Base-by-base conservation (phyloP, 2,888 invertebrate genomes). In the Nineta flava region DNA sequence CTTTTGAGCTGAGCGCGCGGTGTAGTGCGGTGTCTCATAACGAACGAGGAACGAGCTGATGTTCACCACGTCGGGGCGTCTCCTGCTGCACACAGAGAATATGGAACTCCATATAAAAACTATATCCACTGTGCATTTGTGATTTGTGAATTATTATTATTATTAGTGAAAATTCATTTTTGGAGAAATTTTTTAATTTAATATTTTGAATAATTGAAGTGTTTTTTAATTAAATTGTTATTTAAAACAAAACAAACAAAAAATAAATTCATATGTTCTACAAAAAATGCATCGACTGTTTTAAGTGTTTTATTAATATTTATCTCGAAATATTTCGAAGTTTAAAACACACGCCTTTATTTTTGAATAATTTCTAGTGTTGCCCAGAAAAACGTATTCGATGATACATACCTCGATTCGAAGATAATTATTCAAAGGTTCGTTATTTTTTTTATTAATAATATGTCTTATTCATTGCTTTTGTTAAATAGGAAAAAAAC, bases 1-100 rank as follows among this genome's bases (percentile, higher is more conserved):
- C 38, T 38, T 26, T 15, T 38, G 38, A 38, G 38, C 38, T 38
- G 38, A 38, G 38, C 38, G 26, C 26, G 38, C 38, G 38, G 38
- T 38, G 38, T n/a, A 38, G 38, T 38, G 38, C 38, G 38, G 38
- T 38, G 38, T 38, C 38, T 15, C 15, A 38, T n/a, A 15, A 6
- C n/a, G 38, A n/a, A 38, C 26, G 26, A 26, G 26, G 26, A 38
- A 38, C 38, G 38, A 38, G 38, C 38, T 38, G 38, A 15, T 38
- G 38, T 38, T 38, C 38, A 38, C 38, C 38, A 38, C 38, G 38
- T 38, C 38, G 38, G 38, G 38, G 38, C 38, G 38, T 38, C 38
- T 38, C 38, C 38, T 38, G 38, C 38, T 38, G 38, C 38, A 38
- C 26, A 26, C 38, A 38, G 38, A 15, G 38, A 38, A 38, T 15